These are phyloP conservation scores for Ectemnius lituratus DNA, from an alignment of 2,888 invertebrate species.

Conservation along the genomic window DNA sequence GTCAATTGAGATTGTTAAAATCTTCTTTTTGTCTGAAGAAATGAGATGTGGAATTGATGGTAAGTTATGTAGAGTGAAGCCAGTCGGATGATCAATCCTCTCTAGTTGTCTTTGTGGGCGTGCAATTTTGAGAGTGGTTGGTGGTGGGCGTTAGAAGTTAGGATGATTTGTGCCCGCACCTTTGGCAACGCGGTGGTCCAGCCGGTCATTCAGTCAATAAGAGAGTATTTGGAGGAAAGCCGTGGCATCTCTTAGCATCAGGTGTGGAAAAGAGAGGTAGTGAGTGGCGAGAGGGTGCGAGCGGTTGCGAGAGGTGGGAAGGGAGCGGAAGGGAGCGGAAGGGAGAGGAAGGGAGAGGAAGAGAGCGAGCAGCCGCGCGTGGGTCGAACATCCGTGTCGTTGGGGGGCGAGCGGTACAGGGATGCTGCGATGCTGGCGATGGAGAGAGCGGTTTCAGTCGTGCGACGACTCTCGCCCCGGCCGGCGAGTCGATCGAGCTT, in stretches of 20 bases:
- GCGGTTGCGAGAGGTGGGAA: not conserved
- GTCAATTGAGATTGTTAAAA: too few species aligned
- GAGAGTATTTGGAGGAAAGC: not conserved
- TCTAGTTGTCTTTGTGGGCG: too few species aligned
- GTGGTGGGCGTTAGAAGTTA: too few species aligned
- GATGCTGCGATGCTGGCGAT: constrained; percentile 68
- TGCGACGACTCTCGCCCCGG: constrained; percentile 73
- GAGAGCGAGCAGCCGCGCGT: constrained; percentile 35
- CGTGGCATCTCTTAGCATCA: not conserved
- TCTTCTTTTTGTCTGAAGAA: too few species aligned
- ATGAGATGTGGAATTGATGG: too few species aligned
- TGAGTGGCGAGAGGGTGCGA: constrained; percentile 2
- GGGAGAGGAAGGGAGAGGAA: constrained; percentile 13
- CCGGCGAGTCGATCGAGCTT: constrained; percentile 70
- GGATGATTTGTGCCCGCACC: too few species aligned
- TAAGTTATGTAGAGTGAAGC: too few species aligned
- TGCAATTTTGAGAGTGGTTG: too few species aligned
- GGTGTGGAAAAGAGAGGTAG: constrained; percentile 40
- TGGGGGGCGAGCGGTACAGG: constrained; percentile 43
- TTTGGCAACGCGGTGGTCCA: too few species aligned
- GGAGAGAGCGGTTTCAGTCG: constrained; percentile 68
- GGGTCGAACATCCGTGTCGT: constrained; percentile 25
- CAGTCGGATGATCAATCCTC: too few species aligned
- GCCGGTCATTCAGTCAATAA: too few species aligned
- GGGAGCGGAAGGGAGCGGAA: not conserved